phyloP scores from a whole-genome alignment of 2,113 vertebrate species.

The Natator depressus region DNA sequence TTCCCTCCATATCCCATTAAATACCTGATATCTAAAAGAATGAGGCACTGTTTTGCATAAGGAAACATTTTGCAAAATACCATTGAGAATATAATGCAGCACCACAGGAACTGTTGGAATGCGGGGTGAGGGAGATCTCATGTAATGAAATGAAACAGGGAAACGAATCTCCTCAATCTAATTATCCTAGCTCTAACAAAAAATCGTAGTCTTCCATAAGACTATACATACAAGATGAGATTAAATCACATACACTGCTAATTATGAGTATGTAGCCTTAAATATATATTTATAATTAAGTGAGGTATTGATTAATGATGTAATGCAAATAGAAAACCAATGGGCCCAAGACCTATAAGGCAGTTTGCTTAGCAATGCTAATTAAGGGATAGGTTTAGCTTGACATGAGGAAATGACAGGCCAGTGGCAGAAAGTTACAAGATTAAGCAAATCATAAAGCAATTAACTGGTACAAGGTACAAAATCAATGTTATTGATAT shows the following conservation, averaged over 20 bases:
- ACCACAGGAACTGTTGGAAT: background rate
- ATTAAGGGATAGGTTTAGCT: background rate
- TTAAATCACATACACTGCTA: background rate
- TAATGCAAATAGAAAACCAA: background rate
- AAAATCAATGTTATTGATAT: background rate
- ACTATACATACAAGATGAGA: background rate
- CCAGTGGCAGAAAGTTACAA: background rate
- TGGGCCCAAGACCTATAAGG: background rate
- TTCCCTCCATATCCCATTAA: background rate
- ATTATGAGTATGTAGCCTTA: background rate
- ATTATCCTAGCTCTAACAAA: background rate
- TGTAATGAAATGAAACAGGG: background rate
- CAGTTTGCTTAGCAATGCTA: background rate
- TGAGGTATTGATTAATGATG: background rate
- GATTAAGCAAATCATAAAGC: background rate
- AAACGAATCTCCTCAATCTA: constrained; percentile 4
- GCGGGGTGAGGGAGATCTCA: background rate
- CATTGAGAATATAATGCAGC: background rate
- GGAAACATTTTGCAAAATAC: background rate
- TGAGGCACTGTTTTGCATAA: background rate
- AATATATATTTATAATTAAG: background rate
- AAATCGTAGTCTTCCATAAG: background rate
- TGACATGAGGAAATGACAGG: background rate
- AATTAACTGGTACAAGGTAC: too few species aligned
- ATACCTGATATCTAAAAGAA: background rate